Percentiles rank a stretch among this genome's conserved stretches.
phyloP scores from a whole-genome alignment of 1,140 invertebrate genomes.

The Heliconius himera region DNA sequence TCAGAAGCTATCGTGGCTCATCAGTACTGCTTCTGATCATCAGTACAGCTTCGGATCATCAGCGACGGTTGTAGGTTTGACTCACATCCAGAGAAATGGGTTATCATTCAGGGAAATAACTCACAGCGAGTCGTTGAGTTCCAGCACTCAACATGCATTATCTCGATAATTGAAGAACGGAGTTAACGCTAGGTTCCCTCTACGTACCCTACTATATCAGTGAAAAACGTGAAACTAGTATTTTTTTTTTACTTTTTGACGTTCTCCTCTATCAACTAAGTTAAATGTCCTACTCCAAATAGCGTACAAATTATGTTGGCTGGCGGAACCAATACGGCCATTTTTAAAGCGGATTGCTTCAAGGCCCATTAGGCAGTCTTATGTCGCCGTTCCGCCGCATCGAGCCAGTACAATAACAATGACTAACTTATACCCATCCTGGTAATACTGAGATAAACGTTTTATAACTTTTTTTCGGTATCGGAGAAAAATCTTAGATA shows the following conservation, averaged over 20 bases:
- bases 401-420: slow-evolving; percentile 14
- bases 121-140: no score
- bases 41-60: no score
- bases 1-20: no score
- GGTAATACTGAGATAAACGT: slow-evolving; percentile 14
- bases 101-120: no score
- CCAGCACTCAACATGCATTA: no score
- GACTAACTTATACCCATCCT: slow-evolving; percentile 12
- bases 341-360: slow-evolving; percentile 30
- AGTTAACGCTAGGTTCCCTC: background rate
- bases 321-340: slow-evolving; percentile 21
- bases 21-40: no score
- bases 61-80: no score
- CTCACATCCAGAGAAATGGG: no score
- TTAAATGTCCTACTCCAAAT: background rate
- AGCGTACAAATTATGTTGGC: slow-evolving; percentile 4
- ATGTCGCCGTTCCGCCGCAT: slow-evolving; percentile 11
- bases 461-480: background rate
- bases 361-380: slow-evolving; percentile 22
- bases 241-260: background rate
- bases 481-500: background rate
- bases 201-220: background rate
- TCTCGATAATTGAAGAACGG: background rate
- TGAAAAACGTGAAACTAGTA: background rate
- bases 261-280: background rate